Percentiles rank a stretch among this genome's conserved stretches.
These are phyloP conservation scores for Syngnathoides biaculeatus DNA, from an alignment of 2,113 vertebrate species.

Conservation along the genomic window DNA sequence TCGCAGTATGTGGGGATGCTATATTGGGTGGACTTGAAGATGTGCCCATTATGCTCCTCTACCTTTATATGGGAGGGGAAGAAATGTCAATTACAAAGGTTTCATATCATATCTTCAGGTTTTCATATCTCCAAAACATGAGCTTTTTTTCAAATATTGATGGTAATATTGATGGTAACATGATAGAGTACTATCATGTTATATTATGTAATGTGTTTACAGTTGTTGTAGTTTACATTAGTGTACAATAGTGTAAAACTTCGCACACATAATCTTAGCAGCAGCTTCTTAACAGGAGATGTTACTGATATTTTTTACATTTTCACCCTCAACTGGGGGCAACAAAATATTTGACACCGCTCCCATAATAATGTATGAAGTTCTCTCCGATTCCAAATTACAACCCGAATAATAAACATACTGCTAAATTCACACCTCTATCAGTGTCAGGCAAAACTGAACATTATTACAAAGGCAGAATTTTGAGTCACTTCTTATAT, in stretches of 20 bases:
- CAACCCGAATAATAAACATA: background rate
- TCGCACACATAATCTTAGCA: no score
- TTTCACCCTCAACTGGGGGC: background rate
- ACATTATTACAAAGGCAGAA: background rate
- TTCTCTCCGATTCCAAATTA: background rate
- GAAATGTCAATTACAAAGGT: constrained; percentile 4
- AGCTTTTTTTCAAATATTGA: no score
- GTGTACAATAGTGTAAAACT: no score
- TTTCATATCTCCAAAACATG: background rate
- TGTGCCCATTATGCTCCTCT: constrained; percentile 97
- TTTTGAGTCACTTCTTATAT: background rate
- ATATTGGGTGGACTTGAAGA: constrained; percentile 96
- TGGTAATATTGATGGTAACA: no score
- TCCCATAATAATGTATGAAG: background rate
- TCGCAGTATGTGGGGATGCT: constrained; percentile 98
- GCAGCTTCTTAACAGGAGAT: background rate
- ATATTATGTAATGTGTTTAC: no score
- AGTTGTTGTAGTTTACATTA: no score
- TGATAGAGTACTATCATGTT: no score
- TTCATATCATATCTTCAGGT: background rate
- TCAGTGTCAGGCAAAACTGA: background rate
- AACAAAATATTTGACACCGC: background rate
- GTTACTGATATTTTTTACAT: background rate
- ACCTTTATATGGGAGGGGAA: constrained; percentile 73
- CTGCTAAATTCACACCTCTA: background rate